phyloP scores from a whole-genome alignment of 2,113 vertebrate genomes.

The Maccullochella peelii region DNA sequence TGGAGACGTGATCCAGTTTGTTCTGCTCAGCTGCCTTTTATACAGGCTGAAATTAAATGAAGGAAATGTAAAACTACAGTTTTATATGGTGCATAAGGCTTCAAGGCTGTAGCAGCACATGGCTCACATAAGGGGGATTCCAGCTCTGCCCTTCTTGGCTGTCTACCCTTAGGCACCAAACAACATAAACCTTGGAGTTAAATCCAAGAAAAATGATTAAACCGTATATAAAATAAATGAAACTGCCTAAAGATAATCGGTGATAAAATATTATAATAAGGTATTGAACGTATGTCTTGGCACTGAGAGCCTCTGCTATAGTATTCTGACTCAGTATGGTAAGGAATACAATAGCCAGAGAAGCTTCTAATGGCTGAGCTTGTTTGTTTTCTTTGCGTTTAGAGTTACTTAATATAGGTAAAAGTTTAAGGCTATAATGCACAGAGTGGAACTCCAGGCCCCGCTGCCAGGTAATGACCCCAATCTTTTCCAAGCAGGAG shows the following conservation, averaged over 20 bases:
- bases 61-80: conserved; percentile 49
- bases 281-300: neutral
- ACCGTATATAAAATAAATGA: neutral
- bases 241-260: neutral
- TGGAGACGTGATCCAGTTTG: neutral
- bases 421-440: conserved; percentile 67
- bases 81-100: conserved; percentile 39
- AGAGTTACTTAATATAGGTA: conserved; percentile 49
- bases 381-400: conserved; percentile 49
- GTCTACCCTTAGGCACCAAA: conserved; percentile 3
- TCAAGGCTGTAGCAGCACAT: conserved; percentile 7
- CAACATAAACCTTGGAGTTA: neutral
- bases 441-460: conserved; percentile 41
- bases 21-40: conserved; percentile 38
- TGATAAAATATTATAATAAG: conserved; percentile 7
- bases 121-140: conserved; percentile 13
- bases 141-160: conserved; percentile 6
- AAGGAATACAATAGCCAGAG: conserved; percentile 19
- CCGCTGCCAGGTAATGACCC: conserved; percentile 65
- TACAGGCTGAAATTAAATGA: conserved; percentile 32
- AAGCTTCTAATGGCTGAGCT: conserved; percentile 32
- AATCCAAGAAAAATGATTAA: conserved; percentile 28
- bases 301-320: neutral
- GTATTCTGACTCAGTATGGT: neutral
- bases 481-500: conserved; percentile 62